These are phyloP conservation scores for Scaptomyza graminum DNA, from an alignment of 1,140 invertebrate species.

Conservation along the genomic window DNA sequence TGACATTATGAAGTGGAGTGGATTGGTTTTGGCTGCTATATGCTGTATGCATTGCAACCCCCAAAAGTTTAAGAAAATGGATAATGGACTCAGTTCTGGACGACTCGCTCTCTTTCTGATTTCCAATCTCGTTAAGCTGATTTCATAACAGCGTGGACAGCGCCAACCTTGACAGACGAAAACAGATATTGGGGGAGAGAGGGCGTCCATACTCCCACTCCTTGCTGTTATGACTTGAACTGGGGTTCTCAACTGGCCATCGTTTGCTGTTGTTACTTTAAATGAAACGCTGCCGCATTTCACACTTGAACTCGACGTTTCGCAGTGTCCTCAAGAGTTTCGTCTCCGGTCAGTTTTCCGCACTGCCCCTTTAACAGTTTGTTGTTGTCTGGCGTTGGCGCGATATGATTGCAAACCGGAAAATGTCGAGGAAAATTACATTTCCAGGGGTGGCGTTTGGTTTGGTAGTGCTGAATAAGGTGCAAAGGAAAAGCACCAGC, in stretches of 20 bases:
- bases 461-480: slow-evolving; percentile 15
- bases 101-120: slow-evolving; percentile 48
- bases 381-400: slow-evolving; percentile 65
- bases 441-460: slow-evolving; percentile 54
- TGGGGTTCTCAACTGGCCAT: slow-evolving; percentile 37
- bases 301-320: slow-evolving; percentile 64
- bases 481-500: background rate
- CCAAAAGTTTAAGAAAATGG: slow-evolving; percentile 33
- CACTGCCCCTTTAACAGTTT: slow-evolving; percentile 12
- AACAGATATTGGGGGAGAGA: background rate
- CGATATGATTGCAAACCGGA: slow-evolving; percentile 81
- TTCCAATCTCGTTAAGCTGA: slow-evolving; percentile 80
- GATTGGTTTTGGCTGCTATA: slow-evolving; percentile 1
- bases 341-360: slow-evolving; percentile 33
- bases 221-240: slow-evolving; percentile 37
- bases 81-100: slow-evolving; percentile 58
- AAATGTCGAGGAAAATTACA: slow-evolving; percentile 80
- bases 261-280: slow-evolving; percentile 64
- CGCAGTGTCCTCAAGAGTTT: slow-evolving; percentile 43
- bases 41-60: slow-evolving; percentile 45
- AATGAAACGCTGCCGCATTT: slow-evolving; percentile 73
- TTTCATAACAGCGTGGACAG: slow-evolving; percentile 72
- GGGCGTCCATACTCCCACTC: slow-evolving; percentile 2
- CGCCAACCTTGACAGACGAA: background rate
- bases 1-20: slow-evolving; percentile 5